A percentile compares a stretch with the other conserved stretches of the same genome.
These are phyloP conservation scores for Zaprionus taronus DNA, from an alignment of 1,140 invertebrate genomes.

Conservation along the genomic window DNA sequence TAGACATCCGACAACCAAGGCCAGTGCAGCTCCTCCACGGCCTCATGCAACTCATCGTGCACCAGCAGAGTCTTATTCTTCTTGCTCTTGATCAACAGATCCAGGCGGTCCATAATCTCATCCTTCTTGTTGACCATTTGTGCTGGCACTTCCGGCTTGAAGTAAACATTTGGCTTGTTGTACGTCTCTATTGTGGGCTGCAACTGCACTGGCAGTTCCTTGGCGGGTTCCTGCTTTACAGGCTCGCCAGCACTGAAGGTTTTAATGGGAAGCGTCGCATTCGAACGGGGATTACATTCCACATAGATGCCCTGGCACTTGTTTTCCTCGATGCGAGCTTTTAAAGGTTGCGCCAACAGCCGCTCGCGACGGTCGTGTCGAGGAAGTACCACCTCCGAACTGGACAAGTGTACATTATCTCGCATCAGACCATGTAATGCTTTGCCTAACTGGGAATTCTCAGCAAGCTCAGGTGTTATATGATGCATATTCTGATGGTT, in stretches of 20 bases:
- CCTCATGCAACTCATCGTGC: conserved; percentile 72
- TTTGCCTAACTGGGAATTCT: conserved; percentile 9
- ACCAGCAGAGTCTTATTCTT: conserved; percentile 74
- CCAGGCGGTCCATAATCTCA: conserved; percentile 68
- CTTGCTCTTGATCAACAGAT: conserved; percentile 65
- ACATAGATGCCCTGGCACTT: conserved; percentile 74
- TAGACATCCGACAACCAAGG: conserved; percentile 90
- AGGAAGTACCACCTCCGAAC: conserved; percentile 32
- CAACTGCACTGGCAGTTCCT: conserved; percentile 18
- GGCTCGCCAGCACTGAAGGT: conserved; percentile 70
- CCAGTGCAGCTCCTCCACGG: conserved; percentile 76
- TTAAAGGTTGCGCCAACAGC: conserved; percentile 26
- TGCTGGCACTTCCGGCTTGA: conserved; percentile 57
- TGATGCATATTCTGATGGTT: conserved; percentile 55
- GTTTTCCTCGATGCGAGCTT: conserved; percentile 40
- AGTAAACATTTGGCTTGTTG: conserved; percentile 71
- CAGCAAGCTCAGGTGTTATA: conserved; percentile 67
- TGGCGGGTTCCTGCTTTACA: conserved; percentile 11
- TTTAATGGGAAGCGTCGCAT: conserved; percentile 65
- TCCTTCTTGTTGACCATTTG: conserved; percentile 72
- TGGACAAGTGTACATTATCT: conserved; percentile 64
- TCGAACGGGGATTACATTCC: conserved; percentile 66
- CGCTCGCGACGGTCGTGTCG: conserved; percentile 14
- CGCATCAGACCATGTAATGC: conserved; percentile 33
- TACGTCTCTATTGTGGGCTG: conserved; percentile 67